phyloP scores from a whole-genome alignment of 1,140 invertebrate genomes.

The Bursaphelenchus mucronatus region DNA sequence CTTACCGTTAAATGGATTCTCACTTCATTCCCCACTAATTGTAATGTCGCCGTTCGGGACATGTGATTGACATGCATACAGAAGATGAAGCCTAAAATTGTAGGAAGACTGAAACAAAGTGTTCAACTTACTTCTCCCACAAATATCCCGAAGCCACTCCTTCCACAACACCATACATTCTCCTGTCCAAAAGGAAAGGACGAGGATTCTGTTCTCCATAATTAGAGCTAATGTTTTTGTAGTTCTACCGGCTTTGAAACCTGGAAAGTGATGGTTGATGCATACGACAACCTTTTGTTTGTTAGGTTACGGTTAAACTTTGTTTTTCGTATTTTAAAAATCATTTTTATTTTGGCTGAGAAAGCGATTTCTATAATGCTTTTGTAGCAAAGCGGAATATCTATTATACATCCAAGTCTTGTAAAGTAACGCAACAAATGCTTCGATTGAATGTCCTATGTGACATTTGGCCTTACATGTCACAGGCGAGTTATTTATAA shows the following conservation, averaged over 20 bases:
- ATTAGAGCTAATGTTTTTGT: slow-evolving; percentile 39
- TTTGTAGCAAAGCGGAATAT: too few species aligned
- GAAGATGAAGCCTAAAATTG: slow-evolving; percentile 32
- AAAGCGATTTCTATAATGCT: too few species aligned
- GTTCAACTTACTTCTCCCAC: slow-evolving; percentile 28
- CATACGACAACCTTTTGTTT: too few species aligned
- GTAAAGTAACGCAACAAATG: too few species aligned
- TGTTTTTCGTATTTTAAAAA: too few species aligned
- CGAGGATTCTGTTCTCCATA: slow-evolving; percentile 33
- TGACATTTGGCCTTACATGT: too few species aligned
- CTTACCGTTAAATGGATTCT: slow-evolving; percentile 40
- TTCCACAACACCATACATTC: slow-evolving; percentile 47
- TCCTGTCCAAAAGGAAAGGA: slow-evolving; percentile 38
- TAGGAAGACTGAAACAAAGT: not conserved
- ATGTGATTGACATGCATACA: slow-evolving; percentile 24
- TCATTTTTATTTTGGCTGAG: too few species aligned
- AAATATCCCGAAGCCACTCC: slow-evolving; percentile 41
- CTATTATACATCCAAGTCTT: too few species aligned
- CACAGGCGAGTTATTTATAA: too few species aligned
- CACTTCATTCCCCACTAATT: slow-evolving; percentile 30
- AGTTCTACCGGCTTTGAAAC: slow-evolving; percentile 18
- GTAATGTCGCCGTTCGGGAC: slow-evolving; percentile 27
- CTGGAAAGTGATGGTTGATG: not conserved
- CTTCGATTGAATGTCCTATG: too few species aligned
- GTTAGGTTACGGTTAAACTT: too few species aligned